Base-by-base conservation (phyloP, 2,113 vertebrate species). In the Saccopteryx leptura region DNA sequence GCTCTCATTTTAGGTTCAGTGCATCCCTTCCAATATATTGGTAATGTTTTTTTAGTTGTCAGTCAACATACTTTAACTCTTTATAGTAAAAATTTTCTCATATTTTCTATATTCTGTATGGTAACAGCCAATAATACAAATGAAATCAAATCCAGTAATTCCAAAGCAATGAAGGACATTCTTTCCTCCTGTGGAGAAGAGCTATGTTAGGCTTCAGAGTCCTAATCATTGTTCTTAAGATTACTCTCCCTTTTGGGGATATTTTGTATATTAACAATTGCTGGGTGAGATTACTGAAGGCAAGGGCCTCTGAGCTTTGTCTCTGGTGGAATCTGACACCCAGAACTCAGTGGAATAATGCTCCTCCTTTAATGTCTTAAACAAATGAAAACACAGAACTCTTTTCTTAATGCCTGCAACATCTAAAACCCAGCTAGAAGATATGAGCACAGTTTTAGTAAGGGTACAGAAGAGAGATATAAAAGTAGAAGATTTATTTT, bases 251-350 rank as follows among this genome's bases (percentile, higher is more conserved):
- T 78, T 94, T 90, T 4, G 31, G 10, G 31, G 9, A 6, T 60
- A 39, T 6, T 39, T 39, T 6, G 54, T n/a, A 52, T 39, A n/a
- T 18, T 65, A 71, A 50, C 46, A 56, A 63, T 39, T n/a, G 4
- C n/a, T 52, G 14, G 6, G 1, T 10, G n/a, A 83, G 14, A 14
- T 4, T 4, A 24, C 5, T 23, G 3, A 15, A 91, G 3, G 50
- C 12, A 74, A 33, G 2, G 13, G 13, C 2, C 6, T 2, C 0
- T 1, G 17, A 1, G 3, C 1, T 48, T 68, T 46, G 48, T 50
- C 21, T 72, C 46, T 17, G 39, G 31, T n/a, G 31, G 60, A 60
- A 12, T 24, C 7, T 68, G n/a, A 60, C 11, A 58, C 15, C 56
- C 24, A 79, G 12, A 88, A 54, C 13, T 61, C 31, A 76, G 7